phyloP scores from a whole-genome alignment of 2,113 vertebrate genomes.

The Miniopterus natalensis region DNA sequence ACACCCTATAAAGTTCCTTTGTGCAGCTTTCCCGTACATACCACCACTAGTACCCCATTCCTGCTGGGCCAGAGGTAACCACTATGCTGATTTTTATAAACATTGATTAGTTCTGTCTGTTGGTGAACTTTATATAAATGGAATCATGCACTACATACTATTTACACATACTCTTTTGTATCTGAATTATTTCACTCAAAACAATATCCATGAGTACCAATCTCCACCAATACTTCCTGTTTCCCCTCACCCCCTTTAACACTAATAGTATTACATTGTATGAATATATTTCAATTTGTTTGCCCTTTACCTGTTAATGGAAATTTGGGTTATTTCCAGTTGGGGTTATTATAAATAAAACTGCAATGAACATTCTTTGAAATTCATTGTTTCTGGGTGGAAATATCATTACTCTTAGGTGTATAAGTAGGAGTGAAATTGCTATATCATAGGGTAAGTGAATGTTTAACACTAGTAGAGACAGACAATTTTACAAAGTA shows the following conservation, averaged over 20 bases:
- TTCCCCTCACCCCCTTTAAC: background rate
- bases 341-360: background rate
- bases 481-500: conserved; percentile 3
- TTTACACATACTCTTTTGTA: background rate
- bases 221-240: background rate
- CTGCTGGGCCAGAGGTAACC: background rate
- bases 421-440: background rate
- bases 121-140: conserved; percentile 5
- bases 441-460: background rate
- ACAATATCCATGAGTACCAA: background rate
- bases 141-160: background rate
- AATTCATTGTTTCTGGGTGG: background rate
- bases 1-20: background rate
- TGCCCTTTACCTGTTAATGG: background rate
- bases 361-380: background rate
- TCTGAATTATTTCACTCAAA: background rate
- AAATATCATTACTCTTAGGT: background rate
- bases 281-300: background rate
- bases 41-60: background rate
- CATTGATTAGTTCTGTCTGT: background rate
- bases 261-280: background rate
- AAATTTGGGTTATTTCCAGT: background rate
- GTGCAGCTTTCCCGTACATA: background rate
- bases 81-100: background rate
- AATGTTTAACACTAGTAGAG: background rate